A percentile compares a stretch with the other conserved stretches of the same genome.
phyloP scores from a whole-genome alignment of 2,113 vertebrate species.

The Neotragus pygmaeus region DNA sequence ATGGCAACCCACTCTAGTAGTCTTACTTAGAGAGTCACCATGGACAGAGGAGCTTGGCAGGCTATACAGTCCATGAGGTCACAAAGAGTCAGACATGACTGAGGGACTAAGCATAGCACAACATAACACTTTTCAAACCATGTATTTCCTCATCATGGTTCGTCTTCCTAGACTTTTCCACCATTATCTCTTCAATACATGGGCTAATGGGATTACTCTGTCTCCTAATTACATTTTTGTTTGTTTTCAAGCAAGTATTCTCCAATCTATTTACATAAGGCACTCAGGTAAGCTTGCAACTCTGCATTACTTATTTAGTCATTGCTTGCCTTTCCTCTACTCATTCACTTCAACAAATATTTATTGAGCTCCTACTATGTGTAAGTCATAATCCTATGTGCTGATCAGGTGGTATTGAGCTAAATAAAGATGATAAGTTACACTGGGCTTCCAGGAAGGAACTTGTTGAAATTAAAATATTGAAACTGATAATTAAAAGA shows the following conservation, averaged over 20 bases:
- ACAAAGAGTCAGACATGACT: not conserved
- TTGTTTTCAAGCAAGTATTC: not conserved
- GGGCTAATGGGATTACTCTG: not conserved
- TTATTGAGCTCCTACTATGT: not conserved
- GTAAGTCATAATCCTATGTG: not conserved
- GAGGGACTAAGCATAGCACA: not conserved
- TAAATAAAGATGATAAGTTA: not conserved
- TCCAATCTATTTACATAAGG: not conserved
- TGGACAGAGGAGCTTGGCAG: not conserved
- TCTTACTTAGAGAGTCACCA: not conserved
- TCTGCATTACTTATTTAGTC: not conserved
- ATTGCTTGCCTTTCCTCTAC: not conserved
- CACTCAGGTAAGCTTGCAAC: not conserved
- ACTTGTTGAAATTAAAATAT: not conserved
- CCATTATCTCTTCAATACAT: not conserved
- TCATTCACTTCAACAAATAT: not conserved
- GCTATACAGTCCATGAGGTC: not conserved
- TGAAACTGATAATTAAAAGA: not conserved
- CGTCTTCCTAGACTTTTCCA: not conserved
- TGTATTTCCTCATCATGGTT: not conserved
- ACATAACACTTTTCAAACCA: not conserved
- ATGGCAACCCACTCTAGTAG: not conserved
- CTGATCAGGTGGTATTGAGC: not conserved
- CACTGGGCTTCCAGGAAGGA: not conserved
- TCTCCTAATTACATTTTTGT: not conserved